Percentiles rank a stretch among this genome's conserved stretches.
Conservation (phyloP, 2,113 vertebrate species). For the Chaetura pelagica region DNA sequence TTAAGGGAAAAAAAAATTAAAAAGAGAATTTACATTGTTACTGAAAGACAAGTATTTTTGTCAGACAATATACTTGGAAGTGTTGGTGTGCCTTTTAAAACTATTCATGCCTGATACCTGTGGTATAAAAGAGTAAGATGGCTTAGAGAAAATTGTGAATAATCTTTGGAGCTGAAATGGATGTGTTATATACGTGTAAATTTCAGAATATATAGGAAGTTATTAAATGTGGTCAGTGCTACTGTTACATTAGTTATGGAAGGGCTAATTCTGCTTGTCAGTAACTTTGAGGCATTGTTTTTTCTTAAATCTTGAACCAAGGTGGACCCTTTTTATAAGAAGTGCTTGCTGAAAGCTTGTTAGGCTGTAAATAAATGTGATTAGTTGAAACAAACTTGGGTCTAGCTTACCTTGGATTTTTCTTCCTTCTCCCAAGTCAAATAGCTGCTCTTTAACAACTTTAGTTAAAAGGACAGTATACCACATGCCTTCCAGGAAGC, state of each 20-base stretch:
- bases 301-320: background rate
- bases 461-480: background rate
- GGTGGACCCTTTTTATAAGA: background rate
- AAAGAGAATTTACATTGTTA: background rate
- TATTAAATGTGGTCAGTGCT: background rate
- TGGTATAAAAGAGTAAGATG: background rate
- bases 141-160: background rate
- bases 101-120: background rate
- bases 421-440: background rate
- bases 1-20: background rate
- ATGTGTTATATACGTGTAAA: background rate
- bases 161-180: background rate
- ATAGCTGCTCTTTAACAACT: background rate
- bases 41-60: background rate
- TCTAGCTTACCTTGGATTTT: background rate
- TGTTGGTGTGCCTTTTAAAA: background rate
- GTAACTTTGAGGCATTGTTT: background rate
- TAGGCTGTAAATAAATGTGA: background rate
- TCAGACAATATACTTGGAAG: background rate
- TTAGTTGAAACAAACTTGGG: background rate
- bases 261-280: background rate
- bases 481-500: background rate
- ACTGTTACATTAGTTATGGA: background rate
- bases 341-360: background rate
- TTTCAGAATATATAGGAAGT: background rate